Percentiles rank a stretch among this genome's conserved stretches.
Conservation (phyloP, 2,888 invertebrate species). For the Lymantria monacha region DNA sequence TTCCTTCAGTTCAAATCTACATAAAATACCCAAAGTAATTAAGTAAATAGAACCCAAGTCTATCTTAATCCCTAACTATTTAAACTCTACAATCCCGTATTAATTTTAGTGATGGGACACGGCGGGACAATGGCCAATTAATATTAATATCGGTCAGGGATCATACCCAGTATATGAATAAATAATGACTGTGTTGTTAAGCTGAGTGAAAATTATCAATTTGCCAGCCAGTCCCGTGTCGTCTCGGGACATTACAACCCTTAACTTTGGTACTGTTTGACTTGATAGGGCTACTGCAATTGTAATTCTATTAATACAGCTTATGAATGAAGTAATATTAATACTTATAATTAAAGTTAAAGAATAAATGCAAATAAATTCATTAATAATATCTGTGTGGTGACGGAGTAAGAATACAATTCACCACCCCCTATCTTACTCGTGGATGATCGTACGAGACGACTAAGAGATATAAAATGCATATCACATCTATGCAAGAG, state of each 20-base stretch:
- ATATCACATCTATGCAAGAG: no score
- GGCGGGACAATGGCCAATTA: slow-evolving; percentile 61
- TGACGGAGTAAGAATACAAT: no score
- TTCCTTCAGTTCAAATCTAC: slow-evolving; percentile 11
- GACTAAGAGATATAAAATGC: no score
- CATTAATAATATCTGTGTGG: no score
- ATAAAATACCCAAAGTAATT: slow-evolving; percentile 43
- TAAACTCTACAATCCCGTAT: slow-evolving; percentile 49
- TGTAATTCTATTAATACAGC: not conserved
- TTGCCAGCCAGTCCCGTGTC: slow-evolving; percentile 44
- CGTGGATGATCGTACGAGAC: no score
- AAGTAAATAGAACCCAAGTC: slow-evolving; percentile 39
- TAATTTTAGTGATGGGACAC: slow-evolving; percentile 66
- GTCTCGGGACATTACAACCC: slow-evolving; percentile 50
- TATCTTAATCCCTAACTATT: slow-evolving; percentile 37
- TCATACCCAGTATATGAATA: slow-evolving; percentile 74
- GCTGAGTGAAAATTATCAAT: slow-evolving; percentile 73
- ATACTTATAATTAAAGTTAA: no score
- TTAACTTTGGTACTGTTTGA: slow-evolving; percentile 60
- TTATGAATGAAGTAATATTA: no score
- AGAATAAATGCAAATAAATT: no score
- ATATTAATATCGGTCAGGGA: slow-evolving; percentile 71
- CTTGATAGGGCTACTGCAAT: slow-evolving; percentile 49
- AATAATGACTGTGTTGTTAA: slow-evolving; percentile 66
- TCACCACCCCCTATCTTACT: no score